A percentile compares a stretch with the other conserved stretches of the same genome.
Conservation (phyloP, 2,113 vertebrate genomes). For the Dryoscopus gambensis region DNA sequence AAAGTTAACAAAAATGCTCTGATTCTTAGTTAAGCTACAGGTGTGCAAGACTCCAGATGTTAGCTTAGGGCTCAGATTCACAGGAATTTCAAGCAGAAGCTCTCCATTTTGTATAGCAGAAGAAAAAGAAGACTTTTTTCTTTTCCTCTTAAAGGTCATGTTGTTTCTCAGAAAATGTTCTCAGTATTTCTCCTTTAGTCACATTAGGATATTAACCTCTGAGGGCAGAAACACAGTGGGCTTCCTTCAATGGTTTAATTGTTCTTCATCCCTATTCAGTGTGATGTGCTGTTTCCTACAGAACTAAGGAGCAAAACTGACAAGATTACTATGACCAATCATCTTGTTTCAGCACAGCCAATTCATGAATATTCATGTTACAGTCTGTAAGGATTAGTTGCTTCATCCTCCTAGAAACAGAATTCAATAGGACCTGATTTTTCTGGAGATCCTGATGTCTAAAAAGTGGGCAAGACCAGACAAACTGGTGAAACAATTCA, state of each 20-base stretch:
- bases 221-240: neutral
- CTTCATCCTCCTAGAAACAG: neutral
- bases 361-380: neutral
- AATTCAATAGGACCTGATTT: neutral
- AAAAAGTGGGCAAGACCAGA: neutral
- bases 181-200: neutral
- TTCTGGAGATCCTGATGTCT: neutral
- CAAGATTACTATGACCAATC: neutral
- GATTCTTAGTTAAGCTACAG: neutral
- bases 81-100: neutral
- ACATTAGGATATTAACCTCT: neutral
- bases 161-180: slow-evolving; percentile 1
- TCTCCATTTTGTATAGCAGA: neutral
- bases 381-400: neutral
- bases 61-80: neutral
- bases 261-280: neutral
- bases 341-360: neutral
- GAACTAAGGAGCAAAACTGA: neutral
- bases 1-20: neutral
- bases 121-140: neutral
- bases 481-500: neutral
- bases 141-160: slow-evolving; percentile 8
- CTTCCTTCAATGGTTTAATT: neutral
- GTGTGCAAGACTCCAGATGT: neutral
- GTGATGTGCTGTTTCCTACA: neutral